phyloP scores from a whole-genome alignment of 2,797 vertebrate genomes.

The Cygnus olor region DNA sequence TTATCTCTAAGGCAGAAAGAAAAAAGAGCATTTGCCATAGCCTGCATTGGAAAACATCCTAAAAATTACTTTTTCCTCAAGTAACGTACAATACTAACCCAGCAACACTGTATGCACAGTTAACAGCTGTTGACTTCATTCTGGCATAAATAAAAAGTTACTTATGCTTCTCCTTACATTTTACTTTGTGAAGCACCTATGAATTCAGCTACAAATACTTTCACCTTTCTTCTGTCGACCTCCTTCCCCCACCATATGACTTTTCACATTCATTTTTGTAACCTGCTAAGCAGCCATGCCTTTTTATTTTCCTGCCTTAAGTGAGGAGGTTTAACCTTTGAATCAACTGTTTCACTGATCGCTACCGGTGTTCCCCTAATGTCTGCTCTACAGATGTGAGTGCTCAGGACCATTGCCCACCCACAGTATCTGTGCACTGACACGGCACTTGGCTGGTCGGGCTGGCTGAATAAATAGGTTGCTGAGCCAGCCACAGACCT shows the following conservation, averaged over 20 bases:
- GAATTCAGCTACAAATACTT: accelerated
- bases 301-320: background rate
- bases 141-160: background rate
- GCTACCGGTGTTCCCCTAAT: background rate
- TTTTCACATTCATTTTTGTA: background rate
- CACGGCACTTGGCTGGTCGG: background rate
- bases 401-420: background rate
- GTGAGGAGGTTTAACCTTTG: background rate
- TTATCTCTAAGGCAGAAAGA: background rate
- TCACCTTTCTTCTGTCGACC: background rate
- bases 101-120: background rate
- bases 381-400: background rate
- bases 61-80: background rate
- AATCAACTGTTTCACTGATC: background rate
- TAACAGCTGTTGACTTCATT: background rate
- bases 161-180: background rate
- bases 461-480: background rate
- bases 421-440: background rate
- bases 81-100: background rate
- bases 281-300: background rate
- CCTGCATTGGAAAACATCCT: background rate
- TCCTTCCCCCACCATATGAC: background rate
- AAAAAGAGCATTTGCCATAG: background rate
- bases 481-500: background rate
- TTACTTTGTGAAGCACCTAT: background rate